Percentiles rank a stretch among this genome's conserved stretches.
phyloP scores from a whole-genome alignment of 2,797 vertebrate species.

The Bradypus variegatus region DNA sequence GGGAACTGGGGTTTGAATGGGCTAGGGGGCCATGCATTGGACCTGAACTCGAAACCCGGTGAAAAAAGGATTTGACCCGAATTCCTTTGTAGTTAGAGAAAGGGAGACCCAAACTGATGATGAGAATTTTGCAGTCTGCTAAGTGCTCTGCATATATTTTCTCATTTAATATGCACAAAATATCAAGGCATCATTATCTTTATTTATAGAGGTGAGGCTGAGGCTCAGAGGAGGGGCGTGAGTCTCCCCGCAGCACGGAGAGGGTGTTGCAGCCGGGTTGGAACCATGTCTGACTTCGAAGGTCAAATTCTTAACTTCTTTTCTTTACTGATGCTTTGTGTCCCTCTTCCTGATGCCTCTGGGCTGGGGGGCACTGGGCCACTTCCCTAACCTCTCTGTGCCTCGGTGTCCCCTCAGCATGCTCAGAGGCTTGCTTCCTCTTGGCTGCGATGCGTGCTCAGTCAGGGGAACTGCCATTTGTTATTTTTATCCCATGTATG shows the following conservation, averaged over 20 bases:
- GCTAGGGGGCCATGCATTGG: too few species aligned
- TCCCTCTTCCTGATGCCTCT: neutral
- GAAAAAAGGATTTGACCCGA: neutral
- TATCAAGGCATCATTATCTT: neutral
- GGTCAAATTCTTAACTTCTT: neutral
- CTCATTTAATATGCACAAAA: neutral
- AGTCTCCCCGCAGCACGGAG: accelerated
- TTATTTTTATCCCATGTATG: accelerated
- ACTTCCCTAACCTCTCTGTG: too few species aligned
- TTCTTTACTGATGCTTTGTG: neutral
- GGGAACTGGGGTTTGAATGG: accelerated
- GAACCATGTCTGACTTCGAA: neutral
- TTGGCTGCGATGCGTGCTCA: accelerated
- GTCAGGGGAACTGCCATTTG: neutral
- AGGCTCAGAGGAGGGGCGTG: accelerated
- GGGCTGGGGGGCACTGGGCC: accelerated
- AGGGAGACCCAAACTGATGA: neutral
- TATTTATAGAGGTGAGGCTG: too few species aligned
- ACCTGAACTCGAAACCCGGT: neutral
- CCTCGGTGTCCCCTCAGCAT: neutral
- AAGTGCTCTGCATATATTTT: accelerated
- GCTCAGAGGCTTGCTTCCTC: accelerated
- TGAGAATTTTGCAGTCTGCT: accelerated
- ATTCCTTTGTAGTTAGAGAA: too few species aligned
- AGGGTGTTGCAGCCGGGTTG: neutral